Evolutionary conservation across 2,797 vertebrate genomes (phyloP).

Genomic region (Holocentrus rufus): DNA sequence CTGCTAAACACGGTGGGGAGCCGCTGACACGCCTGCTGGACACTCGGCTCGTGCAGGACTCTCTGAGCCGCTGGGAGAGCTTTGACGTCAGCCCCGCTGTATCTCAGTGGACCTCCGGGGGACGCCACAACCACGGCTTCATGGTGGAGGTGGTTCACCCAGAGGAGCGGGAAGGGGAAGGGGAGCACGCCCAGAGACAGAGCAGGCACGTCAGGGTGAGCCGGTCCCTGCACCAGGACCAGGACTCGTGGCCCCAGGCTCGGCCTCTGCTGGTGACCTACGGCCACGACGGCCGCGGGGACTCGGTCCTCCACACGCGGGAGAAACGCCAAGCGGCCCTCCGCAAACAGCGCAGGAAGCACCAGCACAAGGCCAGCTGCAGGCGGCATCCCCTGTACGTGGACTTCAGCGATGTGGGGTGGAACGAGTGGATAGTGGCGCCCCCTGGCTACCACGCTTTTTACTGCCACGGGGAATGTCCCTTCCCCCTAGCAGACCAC

Average conservation of each 20-base stretch:
- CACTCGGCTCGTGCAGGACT: constrained; percentile 94
- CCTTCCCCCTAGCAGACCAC: constrained; percentile 96
- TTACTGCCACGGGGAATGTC: constrained; percentile 98
- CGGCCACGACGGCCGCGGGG: constrained; percentile 93
- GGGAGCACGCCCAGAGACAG: constrained; percentile 60
- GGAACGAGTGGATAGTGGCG: constrained; percentile 99
- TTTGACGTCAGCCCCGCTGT: constrained; percentile 96
- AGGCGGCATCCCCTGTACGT: constrained; percentile 95
- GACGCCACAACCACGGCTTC: constrained; percentile 93
- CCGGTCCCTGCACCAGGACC: constrained; percentile 92
- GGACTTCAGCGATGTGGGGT: constrained; percentile 99
- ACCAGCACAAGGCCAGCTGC: constrained; percentile 92
- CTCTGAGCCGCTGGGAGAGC: constrained; percentile 94
- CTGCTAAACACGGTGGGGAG: constrained; percentile 80
- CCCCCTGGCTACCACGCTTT: constrained; percentile 97
- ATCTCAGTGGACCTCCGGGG: constrained; percentile 90
- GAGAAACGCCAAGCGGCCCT: constrained; percentile 91
- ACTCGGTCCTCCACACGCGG: constrained; percentile 90
- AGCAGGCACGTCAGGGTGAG: constrained; percentile 94
- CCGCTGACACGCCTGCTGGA: constrained; percentile 94
- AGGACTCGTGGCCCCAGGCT: constrained; percentile 92
- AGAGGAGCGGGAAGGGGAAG: constrained; percentile 77
- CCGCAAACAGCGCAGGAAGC: constrained; percentile 90
- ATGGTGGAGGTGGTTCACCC: constrained; percentile 95
- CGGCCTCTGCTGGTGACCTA: constrained; percentile 96